Percentiles rank a stretch among this genome's conserved stretches.
These are phyloP conservation scores for Semaprochilodus insignis DNA, from an alignment of 2,797 vertebrate genomes.

Conservation along the genomic window DNA sequence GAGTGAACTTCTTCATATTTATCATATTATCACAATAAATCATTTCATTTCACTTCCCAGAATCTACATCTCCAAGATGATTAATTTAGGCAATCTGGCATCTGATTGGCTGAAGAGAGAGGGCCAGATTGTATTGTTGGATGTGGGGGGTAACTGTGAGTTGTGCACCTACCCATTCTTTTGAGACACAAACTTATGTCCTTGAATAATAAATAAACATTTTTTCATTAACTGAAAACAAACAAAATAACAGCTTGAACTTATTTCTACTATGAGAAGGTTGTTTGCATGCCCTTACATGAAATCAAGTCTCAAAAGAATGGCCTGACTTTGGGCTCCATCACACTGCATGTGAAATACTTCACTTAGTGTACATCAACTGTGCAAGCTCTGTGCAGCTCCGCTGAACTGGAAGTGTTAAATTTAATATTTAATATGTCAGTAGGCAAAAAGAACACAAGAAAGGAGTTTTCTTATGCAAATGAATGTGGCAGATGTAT, in stretches of 20 bases:
- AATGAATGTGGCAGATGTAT: constrained; percentile 13
- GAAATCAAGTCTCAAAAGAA: neutral
- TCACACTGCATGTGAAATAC: neutral
- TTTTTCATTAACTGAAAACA: neutral
- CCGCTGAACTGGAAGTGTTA: neutral
- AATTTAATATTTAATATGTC: constrained; percentile 12
- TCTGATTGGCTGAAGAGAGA: too few relatives aligned
- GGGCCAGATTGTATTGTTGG: too few relatives aligned
- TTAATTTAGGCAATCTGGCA: too few relatives aligned
- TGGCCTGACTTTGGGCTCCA: neutral
- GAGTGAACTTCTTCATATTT: too few relatives aligned
- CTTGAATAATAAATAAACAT: neutral
- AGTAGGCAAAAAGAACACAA: neutral
- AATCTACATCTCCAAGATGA: too few relatives aligned
- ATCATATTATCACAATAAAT: too few relatives aligned
- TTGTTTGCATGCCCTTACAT: neutral
- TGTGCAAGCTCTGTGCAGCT: neutral
- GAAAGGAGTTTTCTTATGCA: constrained; percentile 4
- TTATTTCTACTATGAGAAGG: neutral
- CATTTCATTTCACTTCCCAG: too few relatives aligned
- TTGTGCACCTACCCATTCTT: too few relatives aligned
- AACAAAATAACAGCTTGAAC: neutral
- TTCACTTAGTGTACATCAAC: neutral
- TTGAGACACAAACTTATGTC: too few relatives aligned
- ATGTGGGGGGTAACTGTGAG: too few relatives aligned